Evolutionary conservation across 1,140 invertebrate genomes (phyloP), one percentile per base, ranked within the genome.

Genomic region (Fopius arisanus): DNA sequence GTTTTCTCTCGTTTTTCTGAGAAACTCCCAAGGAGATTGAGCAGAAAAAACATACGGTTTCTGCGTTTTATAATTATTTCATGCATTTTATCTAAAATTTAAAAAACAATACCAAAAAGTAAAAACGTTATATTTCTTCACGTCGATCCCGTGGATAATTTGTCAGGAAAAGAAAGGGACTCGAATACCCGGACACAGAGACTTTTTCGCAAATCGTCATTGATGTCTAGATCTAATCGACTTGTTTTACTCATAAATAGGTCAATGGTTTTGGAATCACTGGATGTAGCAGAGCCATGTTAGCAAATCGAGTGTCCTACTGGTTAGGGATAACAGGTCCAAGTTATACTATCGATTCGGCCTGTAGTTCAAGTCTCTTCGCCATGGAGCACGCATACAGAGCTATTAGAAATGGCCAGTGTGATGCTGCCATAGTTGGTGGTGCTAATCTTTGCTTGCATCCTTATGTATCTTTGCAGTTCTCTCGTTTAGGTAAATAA

Each of bases 281-380:
- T n/a, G 92, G 92, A 33, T 97, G 96, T 86, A 93, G 92, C 77
- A 91, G 95, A 71, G 94, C 95, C 7, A 97, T 98, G 96, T 91
- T 98, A 84, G 94, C 96, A 0, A 97, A 98, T 82, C 90, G 96
- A 67, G 91, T 98, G 31, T 97, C 96, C 0, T 94, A 94, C 73
- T 92, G 89, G 84, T 79, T 94, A 9, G 92, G 93, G 65, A 80
- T 91, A 0, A 90, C 90, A 73, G 93, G 93, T 31, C 96, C 96
- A 0, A 96, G 95, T 65, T 94, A 93, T 84, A 88, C 93, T 5
- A 89, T 97, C 0, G 97, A 98, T 81, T 94, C 95, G 12, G 96
- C 96, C 7, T 98, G 96, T 87, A 96, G 95, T 54, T 97, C 96
- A 29, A 96, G 95, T 73, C 88, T 96, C 68, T 91, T 93, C 73